Evolutionary conservation across 2,113 vertebrate genomes (phyloP).

Genomic region (Epinephelus lanceolatus): DNA sequence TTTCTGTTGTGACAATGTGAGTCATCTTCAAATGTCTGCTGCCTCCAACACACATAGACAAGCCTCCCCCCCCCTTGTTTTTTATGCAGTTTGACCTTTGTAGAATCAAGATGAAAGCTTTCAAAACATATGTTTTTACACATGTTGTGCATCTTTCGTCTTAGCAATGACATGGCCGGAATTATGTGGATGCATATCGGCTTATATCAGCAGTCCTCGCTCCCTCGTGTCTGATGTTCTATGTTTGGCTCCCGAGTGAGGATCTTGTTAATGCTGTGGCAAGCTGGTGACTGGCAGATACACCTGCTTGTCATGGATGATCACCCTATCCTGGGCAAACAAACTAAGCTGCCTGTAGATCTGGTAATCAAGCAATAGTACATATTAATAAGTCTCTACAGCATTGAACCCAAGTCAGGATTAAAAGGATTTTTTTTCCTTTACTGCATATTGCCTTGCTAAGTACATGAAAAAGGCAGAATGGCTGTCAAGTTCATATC

Average conservation of each 20-base stretch:
- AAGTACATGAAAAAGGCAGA: conserved; percentile 42
- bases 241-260: conserved; percentile 52
- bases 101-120: conserved; percentile 34
- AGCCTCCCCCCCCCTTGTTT: neutral
- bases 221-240: conserved; percentile 41
- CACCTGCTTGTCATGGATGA: conserved; percentile 79
- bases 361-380: conserved; percentile 78
- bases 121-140: conserved; percentile 37
- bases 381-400: conserved; percentile 77
- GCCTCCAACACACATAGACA: neutral
- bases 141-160: conserved; percentile 13
- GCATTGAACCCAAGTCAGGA: conserved; percentile 54
- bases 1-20: neutral
- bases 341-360: conserved; percentile 75
- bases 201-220: conserved; percentile 26
- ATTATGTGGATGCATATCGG: conserved; percentile 36
- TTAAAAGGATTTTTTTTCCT: conserved; percentile 61
- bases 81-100: conserved; percentile 50
- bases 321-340: conserved; percentile 74
- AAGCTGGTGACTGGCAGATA: conserved; percentile 76
- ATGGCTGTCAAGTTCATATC: conserved; percentile 51
- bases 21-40: conserved; percentile 30
- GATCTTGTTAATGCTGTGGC: conserved; percentile 74
- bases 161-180: neutral
- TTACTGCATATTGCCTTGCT: conserved; percentile 45